Evolutionary conservation across 2,113 vertebrate genomes (phyloP), one percentile per base, ranked within the genome.

Genomic region (Microtus richardsoni): DNA sequence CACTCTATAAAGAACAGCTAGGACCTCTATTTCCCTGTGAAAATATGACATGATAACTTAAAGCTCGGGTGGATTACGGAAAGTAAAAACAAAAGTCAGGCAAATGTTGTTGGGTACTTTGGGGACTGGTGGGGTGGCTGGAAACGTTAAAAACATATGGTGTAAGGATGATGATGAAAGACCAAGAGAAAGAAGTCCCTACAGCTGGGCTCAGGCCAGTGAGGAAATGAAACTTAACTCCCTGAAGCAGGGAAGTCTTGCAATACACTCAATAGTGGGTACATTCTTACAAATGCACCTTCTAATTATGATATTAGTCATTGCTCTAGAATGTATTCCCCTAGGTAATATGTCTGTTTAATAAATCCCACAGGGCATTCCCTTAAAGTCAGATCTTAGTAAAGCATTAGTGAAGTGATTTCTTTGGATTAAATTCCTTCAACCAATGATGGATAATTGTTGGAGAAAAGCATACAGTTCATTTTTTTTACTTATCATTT

Each of bases 261-360:
- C 96, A 93, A 78, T 96, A 96, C 33, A 96, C 97, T 97, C 84
- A 97, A 97, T 96, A 98, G 96, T 91, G 97, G 97, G 95, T 28
- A 95, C 97, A 98, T 98, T 98, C 95, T 93, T 98, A 97, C 41
- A 94, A 97, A 96, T 97, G 97, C 97, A 84, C 19, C 74, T 60
- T 41, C 97, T 98, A 98, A 98, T 98, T 98, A 97, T 79, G 77
- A 88, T 97, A 97, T 98, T 98, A 98, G 78, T 88, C 92, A 97
- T 94, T 96, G 87, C 85, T 98, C 96, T 98, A 98, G 96, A 97
- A 98, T 96, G 95, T 96, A 71, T 98, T 96, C 85, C 96, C 96
- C 19, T 92, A 58, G 91, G 90, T 96, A 74, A 96, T 93, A 91
- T 44, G 95, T 97, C 96, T 98, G 78, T 98, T 95, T 97, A 98